A percentile compares a stretch with the other conserved stretches of the same genome.
phyloP scores from a whole-genome alignment of 2,797 vertebrate species.

The Aplochiton taeniatus region DNA sequence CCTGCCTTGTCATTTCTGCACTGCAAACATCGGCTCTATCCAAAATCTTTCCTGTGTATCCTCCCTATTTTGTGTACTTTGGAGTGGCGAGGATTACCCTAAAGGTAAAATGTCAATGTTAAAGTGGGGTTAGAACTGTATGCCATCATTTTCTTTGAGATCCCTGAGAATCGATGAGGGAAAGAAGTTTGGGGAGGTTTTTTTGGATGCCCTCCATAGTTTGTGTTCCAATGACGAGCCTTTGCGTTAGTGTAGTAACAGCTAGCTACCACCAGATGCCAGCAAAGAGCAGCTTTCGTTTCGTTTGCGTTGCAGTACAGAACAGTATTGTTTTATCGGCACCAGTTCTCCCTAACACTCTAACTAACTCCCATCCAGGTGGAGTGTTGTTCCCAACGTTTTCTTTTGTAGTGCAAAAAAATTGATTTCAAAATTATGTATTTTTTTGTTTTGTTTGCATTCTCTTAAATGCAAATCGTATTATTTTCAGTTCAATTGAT shows the following conservation, averaged over 20 bases:
- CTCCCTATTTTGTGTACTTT: constrained; percentile 23
- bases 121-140: background rate
- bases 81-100: too few relatives aligned
- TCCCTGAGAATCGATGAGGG: background rate
- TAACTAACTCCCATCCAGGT: constrained; percentile 43
- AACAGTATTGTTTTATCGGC: constrained; percentile 31
- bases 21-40: constrained; percentile 53
- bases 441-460: constrained; percentile 68
- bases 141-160: background rate
- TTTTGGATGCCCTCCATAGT: background rate
- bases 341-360: constrained; percentile 21
- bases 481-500: constrained; percentile 54
- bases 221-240: background rate
- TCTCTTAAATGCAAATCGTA: constrained; percentile 58
- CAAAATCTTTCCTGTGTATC: constrained; percentile 19
- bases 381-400: constrained; percentile 45
- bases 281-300: constrained; percentile 50
- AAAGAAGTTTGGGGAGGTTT: background rate
- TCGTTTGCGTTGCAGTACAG: constrained; percentile 33
- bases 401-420: constrained; percentile 53
- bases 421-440: constrained; percentile 61
- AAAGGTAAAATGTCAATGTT: background rate
- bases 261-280: constrained; percentile 51
- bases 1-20: constrained; percentile 52
- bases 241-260: constrained; percentile 45